Base-by-base conservation (phyloP, 2,797 vertebrate species). In the Hippoglossus hippoglossus region DNA sequence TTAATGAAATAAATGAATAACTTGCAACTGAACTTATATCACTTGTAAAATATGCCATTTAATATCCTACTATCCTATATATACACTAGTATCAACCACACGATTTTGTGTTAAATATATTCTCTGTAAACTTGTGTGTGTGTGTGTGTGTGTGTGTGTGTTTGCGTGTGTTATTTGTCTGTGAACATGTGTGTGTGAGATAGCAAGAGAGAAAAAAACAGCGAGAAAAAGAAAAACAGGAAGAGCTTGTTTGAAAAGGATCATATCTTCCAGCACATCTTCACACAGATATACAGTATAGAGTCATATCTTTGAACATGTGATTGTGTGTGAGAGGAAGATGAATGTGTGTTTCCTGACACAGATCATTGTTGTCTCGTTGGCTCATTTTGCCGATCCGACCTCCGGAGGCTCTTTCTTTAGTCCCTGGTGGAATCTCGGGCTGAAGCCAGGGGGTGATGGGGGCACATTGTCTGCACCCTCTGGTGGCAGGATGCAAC, bases 401-500 rank as follows among this genome's bases (percentile, higher is more conserved):
- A 83, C 89, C 90, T 90, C 90, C 86, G 74, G 88, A 87, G 75
- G 52, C 73, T 87, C 73, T 78, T 85, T 90, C 85, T 90, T 81
- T 83, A 71, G 72, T 68, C 67, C 73, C 67, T 73, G 44, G 71
- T 90, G 77, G 86, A 87, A 85, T 77, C 61, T 79, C 25, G 22
- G 74, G 74, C 65, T 76, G 64, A 75, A 79, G 78, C 67, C 80
- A 69, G 71, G 83, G 77, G 64, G 44, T 66, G 87, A 93, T 91
- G 90, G 87, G 91, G 93, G 92, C 83, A 88, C 79, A 92, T 94
- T 93, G 84, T 94, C 90, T 93, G 91, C 92, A 89, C 93, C 94
- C 91, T 93, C 94, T 95, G 92, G 91, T 94, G 94, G 94, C 84
- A 81, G 84, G 88, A 92, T 86, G 82, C 62, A 82, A 89, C 77